Evolutionary conservation across 2,113 vertebrate species (phyloP).

Genomic region (Anseranas semipalmata): DNA sequence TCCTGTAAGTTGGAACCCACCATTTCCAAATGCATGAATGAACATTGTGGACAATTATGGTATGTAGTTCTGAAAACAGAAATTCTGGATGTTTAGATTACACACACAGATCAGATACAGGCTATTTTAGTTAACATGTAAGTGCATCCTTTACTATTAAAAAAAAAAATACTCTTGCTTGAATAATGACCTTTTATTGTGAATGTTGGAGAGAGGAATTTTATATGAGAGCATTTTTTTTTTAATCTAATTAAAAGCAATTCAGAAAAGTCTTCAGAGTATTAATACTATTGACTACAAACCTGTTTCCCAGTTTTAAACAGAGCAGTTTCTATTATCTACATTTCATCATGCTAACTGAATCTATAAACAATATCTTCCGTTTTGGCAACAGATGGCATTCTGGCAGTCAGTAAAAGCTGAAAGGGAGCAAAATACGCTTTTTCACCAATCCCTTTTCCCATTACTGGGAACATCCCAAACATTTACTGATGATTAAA

Average conservation of each 20-base stretch:
- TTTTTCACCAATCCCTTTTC: conserved; percentile 1
- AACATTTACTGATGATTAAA: not conserved
- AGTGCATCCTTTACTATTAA: not conserved
- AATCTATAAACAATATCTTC: conserved; percentile 29
- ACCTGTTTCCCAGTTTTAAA: not conserved
- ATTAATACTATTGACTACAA: not conserved
- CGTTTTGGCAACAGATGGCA: conserved; percentile 29
- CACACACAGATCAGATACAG: not conserved
- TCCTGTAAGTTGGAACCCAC: not conserved
- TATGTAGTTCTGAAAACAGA: not conserved
- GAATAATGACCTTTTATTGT: not conserved
- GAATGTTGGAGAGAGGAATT: not conserved
- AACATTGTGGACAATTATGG: not conserved
- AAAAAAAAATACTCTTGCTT: not conserved
- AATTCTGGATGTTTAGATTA: not conserved
- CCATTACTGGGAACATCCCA: not conserved
- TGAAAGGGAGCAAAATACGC: not conserved
- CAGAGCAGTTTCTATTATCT: not conserved
- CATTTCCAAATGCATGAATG: not conserved
- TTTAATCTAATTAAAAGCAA: conserved; percentile 3
- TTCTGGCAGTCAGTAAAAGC: conserved; percentile 45
- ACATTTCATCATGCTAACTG: not conserved
- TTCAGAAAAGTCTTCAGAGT: not conserved
- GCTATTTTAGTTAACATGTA: not conserved
- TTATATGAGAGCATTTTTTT: not conserved